These are phyloP conservation scores for Scelioninae gen. 1 DNA, from an alignment of 2,888 invertebrate genomes.

Conservation along the genomic window DNA sequence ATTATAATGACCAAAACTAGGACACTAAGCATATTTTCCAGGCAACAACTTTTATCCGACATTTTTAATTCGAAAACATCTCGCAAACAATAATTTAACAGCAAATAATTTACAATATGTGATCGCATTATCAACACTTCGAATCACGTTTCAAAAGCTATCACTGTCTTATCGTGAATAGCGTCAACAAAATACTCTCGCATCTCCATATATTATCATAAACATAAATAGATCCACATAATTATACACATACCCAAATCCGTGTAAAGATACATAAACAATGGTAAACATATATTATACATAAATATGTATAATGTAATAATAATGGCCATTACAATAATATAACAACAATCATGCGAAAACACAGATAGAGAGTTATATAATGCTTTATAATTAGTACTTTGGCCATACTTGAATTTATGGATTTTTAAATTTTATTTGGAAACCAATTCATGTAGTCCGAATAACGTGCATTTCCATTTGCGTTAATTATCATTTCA, in stretches of 20 bases:
- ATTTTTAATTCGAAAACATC: background rate
- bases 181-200: slow-evolving; percentile 27
- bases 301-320: slow-evolving; percentile 42
- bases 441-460: too few species aligned
- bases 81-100: background rate
- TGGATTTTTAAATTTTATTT: too few species aligned
- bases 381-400: background rate
- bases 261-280: slow-evolving; percentile 35
- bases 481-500: too few species aligned
- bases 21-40: slow-evolving; percentile 16
- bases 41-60: background rate
- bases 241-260: slow-evolving; percentile 5
- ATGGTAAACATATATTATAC: slow-evolving; percentile 26
- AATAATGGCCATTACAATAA: slow-evolving; percentile 32
- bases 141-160: slow-evolving; percentile 22
- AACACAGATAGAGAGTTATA: slow-evolving; percentile 2
- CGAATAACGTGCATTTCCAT: too few species aligned
- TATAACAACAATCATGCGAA: slow-evolving; percentile 36
- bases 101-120: background rate
- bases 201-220: slow-evolving; percentile 39
- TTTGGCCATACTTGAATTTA: background rate
- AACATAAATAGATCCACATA: slow-evolving; percentile 35
- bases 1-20: slow-evolving; percentile 22
- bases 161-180: slow-evolving; percentile 24
- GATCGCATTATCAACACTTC: slow-evolving; percentile 13